These are phyloP conservation scores for Babylonia areolata DNA, from an alignment of 1,140 invertebrate genomes.

Conservation along the genomic window DNA sequence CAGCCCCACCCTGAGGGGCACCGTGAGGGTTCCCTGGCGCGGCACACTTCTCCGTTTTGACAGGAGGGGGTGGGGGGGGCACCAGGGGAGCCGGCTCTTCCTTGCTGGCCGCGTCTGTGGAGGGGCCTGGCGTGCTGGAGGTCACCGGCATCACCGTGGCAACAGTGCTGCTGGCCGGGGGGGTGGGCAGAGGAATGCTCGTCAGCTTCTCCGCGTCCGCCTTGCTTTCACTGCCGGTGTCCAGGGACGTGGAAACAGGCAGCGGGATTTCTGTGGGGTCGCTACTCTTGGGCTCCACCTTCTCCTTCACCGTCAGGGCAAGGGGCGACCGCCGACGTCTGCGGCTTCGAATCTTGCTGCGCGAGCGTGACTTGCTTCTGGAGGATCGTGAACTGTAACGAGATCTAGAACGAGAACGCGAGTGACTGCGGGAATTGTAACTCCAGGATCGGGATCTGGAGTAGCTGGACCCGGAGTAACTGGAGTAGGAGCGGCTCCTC, in stretches of 20 bases:
- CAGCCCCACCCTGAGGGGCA: background rate
- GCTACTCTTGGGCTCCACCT: background rate
- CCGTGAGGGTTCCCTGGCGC: background rate
- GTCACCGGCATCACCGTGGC: conserved; percentile 6
- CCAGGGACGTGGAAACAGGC: background rate
- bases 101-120: background rate
- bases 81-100: background rate
- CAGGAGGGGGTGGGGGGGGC: conserved; percentile 22
- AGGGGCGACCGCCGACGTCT: background rate
- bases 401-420: conserved; percentile 37
- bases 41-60: conserved; percentile 10
- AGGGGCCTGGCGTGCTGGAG: conserved; percentile 10
- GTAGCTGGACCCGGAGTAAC: conserved; percentile 37
- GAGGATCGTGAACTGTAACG: conserved; percentile 31
- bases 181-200: conserved; percentile 46
- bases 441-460: conserved; percentile 36
- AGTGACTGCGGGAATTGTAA: conserved; percentile 37
- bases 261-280: conserved; percentile 38
- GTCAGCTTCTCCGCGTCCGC: conserved; percentile 34
- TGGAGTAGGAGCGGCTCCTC: conserved; percentile 46
- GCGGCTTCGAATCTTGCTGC: conserved; percentile 24
- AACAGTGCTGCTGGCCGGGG: conserved; percentile 25
- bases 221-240: conserved; percentile 4
- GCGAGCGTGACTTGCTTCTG: conserved; percentile 33
- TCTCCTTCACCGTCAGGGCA: conserved; percentile 11